Percentiles rank a stretch among this genome's conserved stretches.
Conservation (phyloP, 2,888 invertebrate species). For the Suillia variegata region DNA sequence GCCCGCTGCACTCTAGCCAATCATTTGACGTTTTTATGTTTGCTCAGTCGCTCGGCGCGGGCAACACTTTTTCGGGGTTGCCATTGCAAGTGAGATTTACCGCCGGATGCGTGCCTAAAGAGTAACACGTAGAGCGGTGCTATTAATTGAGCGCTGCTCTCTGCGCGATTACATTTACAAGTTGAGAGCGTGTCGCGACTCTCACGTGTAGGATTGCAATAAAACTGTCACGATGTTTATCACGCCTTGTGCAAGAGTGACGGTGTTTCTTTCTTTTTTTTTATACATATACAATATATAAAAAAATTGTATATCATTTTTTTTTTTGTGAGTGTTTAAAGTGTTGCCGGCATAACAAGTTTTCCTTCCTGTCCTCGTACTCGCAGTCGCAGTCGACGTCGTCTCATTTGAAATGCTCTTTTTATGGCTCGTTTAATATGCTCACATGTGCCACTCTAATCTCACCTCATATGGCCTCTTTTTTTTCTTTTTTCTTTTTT, state of each 20-base stretch:
- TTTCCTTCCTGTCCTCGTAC: neutral
- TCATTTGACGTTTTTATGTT: too few species aligned
- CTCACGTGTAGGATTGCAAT: slow-evolving; percentile 32
- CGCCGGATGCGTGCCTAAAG: slow-evolving; percentile 26
- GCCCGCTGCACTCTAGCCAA: neutral
- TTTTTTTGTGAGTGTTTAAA: slow-evolving; percentile 16
- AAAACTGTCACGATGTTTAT: slow-evolving; percentile 40
- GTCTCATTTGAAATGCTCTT: neutral
- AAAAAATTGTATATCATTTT: neutral
- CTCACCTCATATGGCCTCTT: too few species aligned
- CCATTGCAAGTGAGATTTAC: slow-evolving; percentile 22
- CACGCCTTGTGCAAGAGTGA: slow-evolving; percentile 37
- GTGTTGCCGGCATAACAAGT: slow-evolving; percentile 17
- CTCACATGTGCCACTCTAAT: neutral
- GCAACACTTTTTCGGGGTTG: slow-evolving; percentile 8
- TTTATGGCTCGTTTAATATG: neutral
- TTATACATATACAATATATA: too few species aligned
- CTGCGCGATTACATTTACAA: slow-evolving; percentile 2
- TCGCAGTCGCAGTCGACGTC: too few species aligned
- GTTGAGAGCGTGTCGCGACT: slow-evolving; percentile 7
- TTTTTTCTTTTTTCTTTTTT: too few species aligned
- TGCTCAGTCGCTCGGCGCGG: too few species aligned
- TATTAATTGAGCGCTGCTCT: slow-evolving; percentile 38
- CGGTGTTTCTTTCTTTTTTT: too few species aligned
- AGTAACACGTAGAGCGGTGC: slow-evolving; percentile 39